Percentiles rank a stretch among this genome's conserved stretches.
Conservation (phyloP, 2,888 invertebrate species). For the Camptogramma bilineatum region DNA sequence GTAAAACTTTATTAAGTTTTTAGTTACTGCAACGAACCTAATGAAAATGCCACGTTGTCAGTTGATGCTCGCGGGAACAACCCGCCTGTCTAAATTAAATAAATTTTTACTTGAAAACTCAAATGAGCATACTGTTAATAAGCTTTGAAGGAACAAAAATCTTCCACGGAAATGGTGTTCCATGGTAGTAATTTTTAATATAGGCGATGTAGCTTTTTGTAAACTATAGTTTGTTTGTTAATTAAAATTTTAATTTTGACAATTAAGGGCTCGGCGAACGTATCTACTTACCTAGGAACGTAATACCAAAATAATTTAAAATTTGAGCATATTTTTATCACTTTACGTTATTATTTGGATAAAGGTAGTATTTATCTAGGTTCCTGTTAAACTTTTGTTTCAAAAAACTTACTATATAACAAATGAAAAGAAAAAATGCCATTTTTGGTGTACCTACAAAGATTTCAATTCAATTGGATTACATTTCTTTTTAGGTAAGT, state of each 20-base stretch:
- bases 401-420: too few relatives aligned
- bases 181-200: neutral
- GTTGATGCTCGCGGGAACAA: slow-evolving; percentile 51
- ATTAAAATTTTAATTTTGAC: neutral
- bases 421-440: too few relatives aligned
- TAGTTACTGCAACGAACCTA: slow-evolving; percentile 79
- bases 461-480: too few relatives aligned
- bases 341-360: too few relatives aligned
- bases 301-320: too few relatives aligned
- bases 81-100: slow-evolving; percentile 53
- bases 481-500: too few relatives aligned
- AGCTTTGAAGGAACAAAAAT: slow-evolving; percentile 39
- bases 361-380: too few relatives aligned
- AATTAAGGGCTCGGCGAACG: neutral
- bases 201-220: neutral
- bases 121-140: slow-evolving; percentile 43
- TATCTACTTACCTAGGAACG: too few relatives aligned
- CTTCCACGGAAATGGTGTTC: slow-evolving; percentile 32
- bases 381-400: too few relatives aligned
- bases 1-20: slow-evolving; percentile 84
- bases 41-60: slow-evolving; percentile 81
- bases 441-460: too few relatives aligned
- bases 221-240: neutral
- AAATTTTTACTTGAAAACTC: slow-evolving; percentile 47
- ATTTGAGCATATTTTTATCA: too few relatives aligned